Percentiles rank a stretch among this genome's conserved stretches.
phyloP scores from a whole-genome alignment of 2,888 invertebrate genomes.

The Phyto melanocephala region DNA sequence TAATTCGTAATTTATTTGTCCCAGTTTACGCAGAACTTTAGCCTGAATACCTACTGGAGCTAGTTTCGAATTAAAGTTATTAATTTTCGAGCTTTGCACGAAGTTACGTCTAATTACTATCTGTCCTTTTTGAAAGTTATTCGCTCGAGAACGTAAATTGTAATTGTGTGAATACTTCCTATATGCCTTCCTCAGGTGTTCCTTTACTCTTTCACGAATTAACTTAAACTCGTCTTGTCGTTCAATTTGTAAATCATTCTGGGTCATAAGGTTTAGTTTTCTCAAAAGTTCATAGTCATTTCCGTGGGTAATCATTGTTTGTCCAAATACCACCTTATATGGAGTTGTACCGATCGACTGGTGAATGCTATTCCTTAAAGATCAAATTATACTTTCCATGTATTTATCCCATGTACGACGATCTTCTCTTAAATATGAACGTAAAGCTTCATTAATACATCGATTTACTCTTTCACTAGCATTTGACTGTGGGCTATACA shows the following conservation, averaged over 20 bases:
- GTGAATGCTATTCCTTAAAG: no score
- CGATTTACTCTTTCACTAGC: no score
- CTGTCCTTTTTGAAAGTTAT: constrained; percentile 24
- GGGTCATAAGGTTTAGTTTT: no score
- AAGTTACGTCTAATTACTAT: constrained; percentile 24
- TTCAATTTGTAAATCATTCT: no score
- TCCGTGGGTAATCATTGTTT: constrained; percentile 28
- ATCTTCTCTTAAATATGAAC: constrained; percentile 18
- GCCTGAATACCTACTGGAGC: constrained; percentile 27
- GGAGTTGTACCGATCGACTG: constrained; percentile 31
- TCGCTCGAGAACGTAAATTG: constrained; percentile 6
- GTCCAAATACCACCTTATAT: constrained; percentile 38
- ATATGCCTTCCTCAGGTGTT: background rate
- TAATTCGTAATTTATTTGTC: no score
- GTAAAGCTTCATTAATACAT: no score
- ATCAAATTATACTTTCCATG: constrained; percentile 16
- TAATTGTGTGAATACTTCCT: background rate
- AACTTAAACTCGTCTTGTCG: background rate
- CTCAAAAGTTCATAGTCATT: no score
- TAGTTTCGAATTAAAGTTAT: constrained; percentile 36
- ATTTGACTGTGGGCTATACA: no score
- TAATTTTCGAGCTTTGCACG: constrained; percentile 7
- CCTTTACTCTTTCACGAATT: background rate
- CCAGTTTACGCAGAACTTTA: no score
- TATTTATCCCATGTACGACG: constrained; percentile 27